phyloP scores from a whole-genome alignment of 2,888 invertebrate genomes.

The Rotaria sp. region DNA sequence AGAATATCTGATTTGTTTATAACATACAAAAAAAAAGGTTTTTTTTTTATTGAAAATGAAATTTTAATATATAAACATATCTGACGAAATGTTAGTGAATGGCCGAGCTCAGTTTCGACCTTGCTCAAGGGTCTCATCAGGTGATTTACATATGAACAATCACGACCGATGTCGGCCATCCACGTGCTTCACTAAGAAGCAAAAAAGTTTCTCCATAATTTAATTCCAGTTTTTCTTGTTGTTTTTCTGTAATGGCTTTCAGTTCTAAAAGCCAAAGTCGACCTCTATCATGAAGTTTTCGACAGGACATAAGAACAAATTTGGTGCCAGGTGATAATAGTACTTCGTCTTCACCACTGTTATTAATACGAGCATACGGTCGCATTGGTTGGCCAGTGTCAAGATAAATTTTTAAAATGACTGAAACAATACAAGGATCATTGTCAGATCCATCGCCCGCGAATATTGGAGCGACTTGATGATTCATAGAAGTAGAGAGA shows the following conservation, averaged over 20 bases:
- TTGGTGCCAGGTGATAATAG: neutral
- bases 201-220: neutral
- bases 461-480: neutral
- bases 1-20: constrained; percentile 47
- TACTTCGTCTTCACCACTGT: neutral
- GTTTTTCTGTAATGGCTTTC: neutral
- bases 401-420: neutral
- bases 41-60: too few species aligned
- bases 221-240: neutral
- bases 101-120: neutral
- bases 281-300: neutral
- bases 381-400: neutral
- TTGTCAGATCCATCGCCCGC: neutral
- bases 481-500: neutral
- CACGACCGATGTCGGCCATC: neutral
- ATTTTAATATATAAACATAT: too few species aligned
- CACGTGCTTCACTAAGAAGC: neutral
- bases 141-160: neutral
- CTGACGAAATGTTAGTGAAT: neutral
- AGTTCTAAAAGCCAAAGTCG: neutral
- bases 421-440: neutral
- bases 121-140: constrained; percentile 15
- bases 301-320: neutral
- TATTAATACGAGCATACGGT: neutral
- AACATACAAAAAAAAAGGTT: too few species aligned